phyloP scores from a whole-genome alignment of 2,113 vertebrate genomes.

The Leptobrachium ailaonicum region DNA sequence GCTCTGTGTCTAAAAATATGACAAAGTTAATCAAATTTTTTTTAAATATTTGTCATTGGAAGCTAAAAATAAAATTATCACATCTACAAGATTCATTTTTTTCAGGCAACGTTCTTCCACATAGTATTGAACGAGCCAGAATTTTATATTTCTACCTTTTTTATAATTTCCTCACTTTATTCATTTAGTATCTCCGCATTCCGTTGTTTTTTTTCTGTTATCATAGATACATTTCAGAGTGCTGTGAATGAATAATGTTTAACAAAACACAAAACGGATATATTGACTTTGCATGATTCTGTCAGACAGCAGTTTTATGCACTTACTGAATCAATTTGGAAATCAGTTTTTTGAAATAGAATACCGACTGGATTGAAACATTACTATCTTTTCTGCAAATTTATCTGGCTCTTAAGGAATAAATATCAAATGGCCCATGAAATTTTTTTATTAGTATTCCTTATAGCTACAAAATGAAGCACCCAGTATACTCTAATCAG shows the following conservation, averaged over 20 bases:
- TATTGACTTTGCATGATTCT: slow-evolving; percentile 68
- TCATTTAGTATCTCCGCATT: slow-evolving; percentile 57
- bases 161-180: slow-evolving; percentile 75
- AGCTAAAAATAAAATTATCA: too few species aligned
- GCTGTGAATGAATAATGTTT: slow-evolving; percentile 59
- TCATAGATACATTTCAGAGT: slow-evolving; percentile 65
- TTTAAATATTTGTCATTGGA: too few species aligned
- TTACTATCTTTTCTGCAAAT: slow-evolving; percentile 49
- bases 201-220: slow-evolving; percentile 66
- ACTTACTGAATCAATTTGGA: slow-evolving; percentile 64
- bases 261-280: slow-evolving; percentile 69
- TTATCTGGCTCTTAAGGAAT: slow-evolving; percentile 49
- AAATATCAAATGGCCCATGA: slow-evolving; percentile 51
- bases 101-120: too few species aligned
- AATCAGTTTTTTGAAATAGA: slow-evolving; percentile 54
- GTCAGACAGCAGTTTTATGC: slow-evolving; percentile 67
- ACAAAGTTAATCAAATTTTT: too few species aligned
- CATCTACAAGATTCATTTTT: too few species aligned
- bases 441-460: slow-evolving; percentile 35
- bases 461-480: slow-evolving; percentile 21
- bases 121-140: too few species aligned
- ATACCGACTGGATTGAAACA: slow-evolving; percentile 54
- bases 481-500: background rate
- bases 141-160: slow-evolving; percentile 51
- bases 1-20: too few species aligned